Conservation (phyloP, 1,140 invertebrate species). For the Pogonognathellus flavescens region DNA sequence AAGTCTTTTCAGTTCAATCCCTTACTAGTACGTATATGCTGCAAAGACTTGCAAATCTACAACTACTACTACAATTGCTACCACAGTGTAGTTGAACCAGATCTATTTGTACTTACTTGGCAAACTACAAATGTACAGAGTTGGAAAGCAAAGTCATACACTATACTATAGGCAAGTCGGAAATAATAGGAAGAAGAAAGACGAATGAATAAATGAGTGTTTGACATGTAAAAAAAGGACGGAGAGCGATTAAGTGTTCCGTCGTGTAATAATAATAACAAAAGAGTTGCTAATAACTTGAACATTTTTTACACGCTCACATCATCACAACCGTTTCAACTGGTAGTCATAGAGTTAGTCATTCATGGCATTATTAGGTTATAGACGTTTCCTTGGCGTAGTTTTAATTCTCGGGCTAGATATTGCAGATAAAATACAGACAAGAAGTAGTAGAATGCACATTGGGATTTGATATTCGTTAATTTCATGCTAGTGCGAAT, state of each 20-base stretch:
- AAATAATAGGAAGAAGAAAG: slow-evolving; percentile 16
- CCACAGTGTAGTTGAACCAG: background rate
- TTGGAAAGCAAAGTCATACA: background rate
- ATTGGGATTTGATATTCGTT: no score
- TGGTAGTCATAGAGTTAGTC: slow-evolving; percentile 2
- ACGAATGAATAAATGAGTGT: slow-evolving; percentile 19
- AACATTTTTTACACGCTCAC: slow-evolving; percentile 47
- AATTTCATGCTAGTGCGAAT: no score
- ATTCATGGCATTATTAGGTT: no score
- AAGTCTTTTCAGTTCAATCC: no score
- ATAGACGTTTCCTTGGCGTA: no score
- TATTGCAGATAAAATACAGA: no score
- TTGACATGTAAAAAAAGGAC: slow-evolving; percentile 32
- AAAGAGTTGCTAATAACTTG: slow-evolving; percentile 59
- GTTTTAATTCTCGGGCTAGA: no score
- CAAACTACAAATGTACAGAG: no score
- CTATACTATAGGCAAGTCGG: background rate
- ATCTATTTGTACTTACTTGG: background rate
- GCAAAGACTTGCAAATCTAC: no score
- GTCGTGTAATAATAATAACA: slow-evolving; percentile 54
- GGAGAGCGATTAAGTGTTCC: background rate
- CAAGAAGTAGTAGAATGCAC: no score
- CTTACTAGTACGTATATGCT: no score
- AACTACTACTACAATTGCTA: no score
- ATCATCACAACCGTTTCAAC: background rate